Evolutionary conservation across 2,888 invertebrate genomes (phyloP).

Genomic region (Euclidia mi): DNA sequence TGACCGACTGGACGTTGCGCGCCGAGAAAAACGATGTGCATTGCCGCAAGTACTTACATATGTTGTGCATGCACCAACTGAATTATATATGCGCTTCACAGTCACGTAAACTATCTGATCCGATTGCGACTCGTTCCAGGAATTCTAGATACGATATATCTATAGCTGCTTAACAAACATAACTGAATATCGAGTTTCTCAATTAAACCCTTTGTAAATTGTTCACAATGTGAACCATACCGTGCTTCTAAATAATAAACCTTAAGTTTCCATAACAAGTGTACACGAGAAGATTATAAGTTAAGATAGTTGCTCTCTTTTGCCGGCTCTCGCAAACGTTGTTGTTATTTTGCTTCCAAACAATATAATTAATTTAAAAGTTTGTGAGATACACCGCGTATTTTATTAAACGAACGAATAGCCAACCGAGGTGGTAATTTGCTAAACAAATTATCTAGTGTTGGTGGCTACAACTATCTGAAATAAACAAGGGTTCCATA

Average conservation of each 20-base stretch:
- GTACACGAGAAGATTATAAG: slow-evolving; percentile 12
- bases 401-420: slow-evolving; percentile 46
- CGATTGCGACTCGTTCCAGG: no score
- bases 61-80: neutral
- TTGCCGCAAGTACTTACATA: neutral
- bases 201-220: no score
- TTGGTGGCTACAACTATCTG: slow-evolving; percentile 54
- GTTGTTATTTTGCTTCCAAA: slow-evolving; percentile 38
- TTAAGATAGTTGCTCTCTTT: slow-evolving; percentile 19
- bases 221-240: no score
- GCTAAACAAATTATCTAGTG: slow-evolving; percentile 61
- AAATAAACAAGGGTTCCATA: slow-evolving; percentile 64
- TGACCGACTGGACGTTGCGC: neutral
- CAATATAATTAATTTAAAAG: slow-evolving; percentile 49
- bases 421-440: slow-evolving; percentile 48
- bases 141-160: no score
- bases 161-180: no score
- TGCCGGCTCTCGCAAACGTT: slow-evolving; percentile 24
- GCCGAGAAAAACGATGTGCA: slow-evolving; percentile 2
- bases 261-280: slow-evolving; percentile 4
- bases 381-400: slow-evolving; percentile 31
- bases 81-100: neutral
- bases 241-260: neutral
- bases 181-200: no score
- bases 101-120: neutral